phyloP scores from a whole-genome alignment of 53 echinoderm and acorn worm genomes.

The Glandiceps talaboti region DNA sequence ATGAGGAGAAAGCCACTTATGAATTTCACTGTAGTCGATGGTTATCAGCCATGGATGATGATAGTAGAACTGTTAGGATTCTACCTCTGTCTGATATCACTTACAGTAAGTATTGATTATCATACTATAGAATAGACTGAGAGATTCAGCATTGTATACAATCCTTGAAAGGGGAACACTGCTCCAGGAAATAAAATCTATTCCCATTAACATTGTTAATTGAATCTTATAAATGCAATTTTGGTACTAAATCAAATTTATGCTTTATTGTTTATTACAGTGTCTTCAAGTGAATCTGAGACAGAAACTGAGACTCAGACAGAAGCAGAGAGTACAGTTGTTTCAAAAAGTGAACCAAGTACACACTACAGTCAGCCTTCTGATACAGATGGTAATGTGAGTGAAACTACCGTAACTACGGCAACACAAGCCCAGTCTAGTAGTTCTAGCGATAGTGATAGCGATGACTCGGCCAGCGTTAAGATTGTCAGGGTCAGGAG shows the following conservation, averaged over 20 bases:
- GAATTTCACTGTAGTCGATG: constrained; percentile 81
- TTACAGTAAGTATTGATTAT: constrained; percentile 80
- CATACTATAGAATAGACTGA: too few relatives aligned
- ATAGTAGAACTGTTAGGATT: constrained; percentile 63
- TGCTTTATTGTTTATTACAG: too few relatives aligned
- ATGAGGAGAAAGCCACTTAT: constrained; percentile 72
- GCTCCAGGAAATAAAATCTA: too few relatives aligned
- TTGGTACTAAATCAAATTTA: too few relatives aligned
- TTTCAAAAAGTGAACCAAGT: not conserved
- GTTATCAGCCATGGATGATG: constrained; percentile 97
- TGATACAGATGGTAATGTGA: not conserved
- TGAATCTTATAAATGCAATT: too few relatives aligned
- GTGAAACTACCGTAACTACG: not conserved
- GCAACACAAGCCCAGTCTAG: not conserved
- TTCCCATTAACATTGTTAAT: too few relatives aligned
- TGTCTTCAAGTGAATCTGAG: not conserved
- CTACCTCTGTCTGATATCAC: constrained; percentile 82
- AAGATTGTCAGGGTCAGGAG: not conserved
- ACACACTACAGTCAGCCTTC: not conserved
- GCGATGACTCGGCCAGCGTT: not conserved
- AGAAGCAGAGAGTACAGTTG: not conserved
- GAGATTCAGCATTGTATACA: too few relatives aligned
- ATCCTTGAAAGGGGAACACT: too few relatives aligned
- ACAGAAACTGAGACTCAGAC: not conserved
- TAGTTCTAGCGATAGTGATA: not conserved